phyloP scores from a whole-genome alignment of 2,888 invertebrate species.

The Himalopsyche kuldschensis region DNA sequence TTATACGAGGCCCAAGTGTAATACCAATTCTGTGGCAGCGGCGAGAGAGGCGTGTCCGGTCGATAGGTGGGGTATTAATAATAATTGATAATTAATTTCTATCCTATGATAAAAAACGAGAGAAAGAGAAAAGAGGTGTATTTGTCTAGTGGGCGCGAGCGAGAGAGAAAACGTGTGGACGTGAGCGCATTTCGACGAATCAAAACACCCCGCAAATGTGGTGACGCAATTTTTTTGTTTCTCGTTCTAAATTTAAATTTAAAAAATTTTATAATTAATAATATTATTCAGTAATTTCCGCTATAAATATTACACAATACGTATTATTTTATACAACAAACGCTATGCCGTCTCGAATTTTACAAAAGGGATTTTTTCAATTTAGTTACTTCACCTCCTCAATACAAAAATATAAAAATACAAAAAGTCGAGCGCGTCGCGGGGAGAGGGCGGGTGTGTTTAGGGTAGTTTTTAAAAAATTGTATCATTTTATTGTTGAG shows the following conservation, averaged over 20 bases:
- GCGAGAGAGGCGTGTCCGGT: no score
- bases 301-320: neutral
- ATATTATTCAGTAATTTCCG: neutral
- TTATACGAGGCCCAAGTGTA: no score
- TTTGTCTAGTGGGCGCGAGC: neutral
- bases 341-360: neutral
- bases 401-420: constrained; percentile 1
- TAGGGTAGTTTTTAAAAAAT: no score
- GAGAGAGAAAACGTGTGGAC: no score
- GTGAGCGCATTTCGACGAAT: no score
- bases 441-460: no score
- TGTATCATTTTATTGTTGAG: no score
- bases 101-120: neutral
- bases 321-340: neutral
- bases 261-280: no score
- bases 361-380: neutral
- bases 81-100: neutral
- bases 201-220: no score
- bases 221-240: neutral
- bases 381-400: neutral
- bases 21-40: no score
- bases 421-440: neutral
- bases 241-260: neutral
- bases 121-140: neutral
- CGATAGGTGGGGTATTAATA: no score